These are phyloP conservation scores for Agriotes lineatus DNA, from an alignment of 2,888 invertebrate genomes.

Conservation along the genomic window DNA sequence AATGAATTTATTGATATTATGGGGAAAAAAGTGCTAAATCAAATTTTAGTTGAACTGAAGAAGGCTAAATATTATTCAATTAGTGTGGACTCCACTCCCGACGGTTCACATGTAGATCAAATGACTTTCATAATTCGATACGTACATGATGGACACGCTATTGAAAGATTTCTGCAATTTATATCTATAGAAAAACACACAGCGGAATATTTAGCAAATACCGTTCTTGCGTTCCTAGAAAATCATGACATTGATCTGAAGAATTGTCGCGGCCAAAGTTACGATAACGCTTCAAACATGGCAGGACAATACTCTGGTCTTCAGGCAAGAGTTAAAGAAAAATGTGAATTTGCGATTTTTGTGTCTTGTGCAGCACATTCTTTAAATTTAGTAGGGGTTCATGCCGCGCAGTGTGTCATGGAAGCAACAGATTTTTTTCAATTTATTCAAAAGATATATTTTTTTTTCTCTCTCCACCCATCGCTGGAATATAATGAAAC, in stretches of 20 bases:
- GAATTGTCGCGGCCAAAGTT: background rate
- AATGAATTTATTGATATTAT: conserved; percentile 57
- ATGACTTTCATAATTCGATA: conserved; percentile 56
- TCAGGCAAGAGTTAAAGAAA: background rate
- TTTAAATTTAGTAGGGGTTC: background rate
- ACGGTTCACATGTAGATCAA: conserved; percentile 56
- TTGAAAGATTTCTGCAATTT: conserved; percentile 57
- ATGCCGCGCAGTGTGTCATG: background rate
- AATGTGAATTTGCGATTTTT: background rate
- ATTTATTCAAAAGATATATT: background rate
- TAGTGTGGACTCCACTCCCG: conserved; percentile 54
- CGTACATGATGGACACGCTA: conserved; percentile 49
- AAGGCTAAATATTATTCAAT: conserved; percentile 47
- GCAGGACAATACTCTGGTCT: background rate
- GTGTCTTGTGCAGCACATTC: too few relatives aligned
- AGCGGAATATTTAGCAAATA: conserved; percentile 51
- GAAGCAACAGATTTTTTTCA: background rate
- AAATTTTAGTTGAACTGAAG: conserved; percentile 53
- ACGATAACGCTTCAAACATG: conserved; percentile 1
- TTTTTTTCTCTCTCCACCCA: background rate
- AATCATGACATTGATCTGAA: conserved; percentile 25
- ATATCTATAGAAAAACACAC: conserved; percentile 54
- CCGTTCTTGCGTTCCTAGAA: conserved; percentile 39
- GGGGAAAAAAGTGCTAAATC: conserved; percentile 50
- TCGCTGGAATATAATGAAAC: background rate